Conservation (phyloP, 2,113 vertebrate genomes). For the Dicerorhinus sumatrensis region DNA sequence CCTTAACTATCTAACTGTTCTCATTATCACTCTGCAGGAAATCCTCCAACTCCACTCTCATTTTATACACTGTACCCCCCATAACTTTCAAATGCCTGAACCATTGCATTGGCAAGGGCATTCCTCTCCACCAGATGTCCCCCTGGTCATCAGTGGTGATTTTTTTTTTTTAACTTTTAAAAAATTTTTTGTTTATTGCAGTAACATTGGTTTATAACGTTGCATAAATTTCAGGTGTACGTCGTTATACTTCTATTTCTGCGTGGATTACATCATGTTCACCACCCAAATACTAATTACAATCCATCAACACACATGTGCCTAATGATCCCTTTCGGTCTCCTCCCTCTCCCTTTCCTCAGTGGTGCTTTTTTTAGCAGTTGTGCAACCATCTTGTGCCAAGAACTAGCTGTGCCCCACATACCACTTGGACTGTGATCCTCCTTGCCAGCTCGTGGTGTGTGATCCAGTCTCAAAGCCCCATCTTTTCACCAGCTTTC, state of each 20-base stretch:
- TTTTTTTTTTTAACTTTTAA: slow-evolving; percentile 2
- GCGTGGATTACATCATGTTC: too few relatives aligned
- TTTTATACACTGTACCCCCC: accelerated
- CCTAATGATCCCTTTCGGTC: too few relatives aligned
- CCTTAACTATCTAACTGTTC: not conserved
- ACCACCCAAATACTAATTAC: too few relatives aligned
- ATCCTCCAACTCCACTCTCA: not conserved
- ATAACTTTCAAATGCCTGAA: not conserved
- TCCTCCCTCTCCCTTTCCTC: too few relatives aligned
- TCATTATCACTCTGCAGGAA: not conserved
- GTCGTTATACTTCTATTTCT: too few relatives aligned
- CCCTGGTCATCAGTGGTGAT: not conserved
- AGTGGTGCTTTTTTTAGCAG: not conserved
- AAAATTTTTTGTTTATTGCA: too few relatives aligned
- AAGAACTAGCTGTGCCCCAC: not conserved
- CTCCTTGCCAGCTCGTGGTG: not conserved
- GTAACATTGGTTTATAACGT: too few relatives aligned
- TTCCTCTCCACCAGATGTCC: not conserved
- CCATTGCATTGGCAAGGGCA: not conserved
- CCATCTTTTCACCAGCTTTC: not conserved
- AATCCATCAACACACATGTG: too few relatives aligned
- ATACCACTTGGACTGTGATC: not conserved
- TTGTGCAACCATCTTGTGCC: not conserved
- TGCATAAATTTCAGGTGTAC: too few relatives aligned
- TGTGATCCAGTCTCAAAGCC: not conserved